Conservation (phyloP, 2,797 vertebrate genomes). For the Diplodus sargus region DNA sequence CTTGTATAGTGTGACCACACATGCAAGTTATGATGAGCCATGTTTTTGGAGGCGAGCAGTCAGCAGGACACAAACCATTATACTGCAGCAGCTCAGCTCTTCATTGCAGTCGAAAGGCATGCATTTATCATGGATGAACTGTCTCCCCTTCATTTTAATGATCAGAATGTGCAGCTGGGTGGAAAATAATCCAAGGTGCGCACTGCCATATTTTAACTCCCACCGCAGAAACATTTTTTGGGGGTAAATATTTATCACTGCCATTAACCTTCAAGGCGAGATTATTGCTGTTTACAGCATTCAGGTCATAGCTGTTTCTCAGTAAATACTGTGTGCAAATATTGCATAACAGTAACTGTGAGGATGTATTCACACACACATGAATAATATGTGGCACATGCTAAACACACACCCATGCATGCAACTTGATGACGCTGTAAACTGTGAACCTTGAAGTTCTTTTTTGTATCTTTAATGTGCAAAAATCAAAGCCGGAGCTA, state of each 20-base stretch:
- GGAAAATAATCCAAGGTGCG: slow-evolving; percentile 60
- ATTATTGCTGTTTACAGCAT: slow-evolving; percentile 57
- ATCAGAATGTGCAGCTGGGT: slow-evolving; percentile 64
- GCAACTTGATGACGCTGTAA: slow-evolving; percentile 7
- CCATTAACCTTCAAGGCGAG: slow-evolving; percentile 56
- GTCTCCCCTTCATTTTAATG: slow-evolving; percentile 58
- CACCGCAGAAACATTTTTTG: slow-evolving; percentile 53
- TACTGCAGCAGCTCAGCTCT: slow-evolving; percentile 50
- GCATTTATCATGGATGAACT: slow-evolving; percentile 59
- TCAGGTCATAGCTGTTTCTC: slow-evolving; percentile 39
- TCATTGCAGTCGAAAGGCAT: slow-evolving; percentile 49
- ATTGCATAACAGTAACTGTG: slow-evolving; percentile 23
- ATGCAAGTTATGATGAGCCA: slow-evolving; percentile 8
- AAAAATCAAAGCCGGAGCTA: neutral
- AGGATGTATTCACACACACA: neutral
- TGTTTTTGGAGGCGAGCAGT: slow-evolving; percentile 34
- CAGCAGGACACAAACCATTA: slow-evolving; percentile 38
- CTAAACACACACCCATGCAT: neutral
- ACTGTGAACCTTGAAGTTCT: neutral
- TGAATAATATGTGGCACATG: neutral
- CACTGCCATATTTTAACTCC: slow-evolving; percentile 50
- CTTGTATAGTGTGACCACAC: slow-evolving; percentile 1
- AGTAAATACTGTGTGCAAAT: slow-evolving; percentile 34
- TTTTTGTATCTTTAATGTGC: neutral
- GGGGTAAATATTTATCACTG: slow-evolving; percentile 62